Evolutionary conservation across 2,797 vertebrate genomes (phyloP).

Genomic region (Myioborus melanocephalus): DNA sequence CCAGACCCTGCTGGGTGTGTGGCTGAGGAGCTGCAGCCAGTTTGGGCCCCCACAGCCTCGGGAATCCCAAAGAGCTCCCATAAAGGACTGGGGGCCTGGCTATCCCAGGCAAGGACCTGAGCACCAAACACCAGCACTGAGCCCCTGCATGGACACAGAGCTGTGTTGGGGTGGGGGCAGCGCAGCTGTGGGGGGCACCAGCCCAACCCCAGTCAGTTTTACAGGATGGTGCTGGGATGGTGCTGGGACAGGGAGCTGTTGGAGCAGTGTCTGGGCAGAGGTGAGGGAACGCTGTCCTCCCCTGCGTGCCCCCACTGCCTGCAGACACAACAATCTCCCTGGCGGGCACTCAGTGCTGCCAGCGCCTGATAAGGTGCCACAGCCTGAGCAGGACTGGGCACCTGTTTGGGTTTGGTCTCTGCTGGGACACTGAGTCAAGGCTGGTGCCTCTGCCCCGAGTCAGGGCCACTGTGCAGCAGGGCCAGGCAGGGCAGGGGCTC

Average conservation of each 20-base stretch:
- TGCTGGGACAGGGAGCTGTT: background rate
- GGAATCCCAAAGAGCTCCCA: background rate
- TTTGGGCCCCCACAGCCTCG: rapidly evolving
- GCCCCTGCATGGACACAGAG: background rate
- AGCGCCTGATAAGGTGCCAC: conserved; percentile 36
- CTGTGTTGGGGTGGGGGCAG: background rate
- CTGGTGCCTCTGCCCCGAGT: background rate
- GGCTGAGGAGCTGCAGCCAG: background rate
- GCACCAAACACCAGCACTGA: background rate
- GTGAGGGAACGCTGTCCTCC: background rate
- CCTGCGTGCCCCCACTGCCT: rapidly evolving
- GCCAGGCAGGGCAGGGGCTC: background rate
- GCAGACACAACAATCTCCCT: conserved; percentile 60
- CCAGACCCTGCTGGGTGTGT: background rate
- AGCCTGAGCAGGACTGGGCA: background rate
- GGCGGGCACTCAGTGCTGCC: background rate
- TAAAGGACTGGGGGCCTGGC: background rate
- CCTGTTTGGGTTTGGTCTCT: conserved; percentile 57
- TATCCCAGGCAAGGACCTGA: background rate
- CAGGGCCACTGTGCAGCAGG: background rate
- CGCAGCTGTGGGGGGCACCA: background rate
- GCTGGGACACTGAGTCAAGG: conserved; percentile 31
- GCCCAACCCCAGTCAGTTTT: background rate
- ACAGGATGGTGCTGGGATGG: background rate
- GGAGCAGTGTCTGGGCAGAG: background rate